Percentiles rank a stretch among this genome's conserved stretches.
Evolutionary conservation across 1,140 invertebrate genomes (phyloP).

Genomic region (Bombus confusus): DNA sequence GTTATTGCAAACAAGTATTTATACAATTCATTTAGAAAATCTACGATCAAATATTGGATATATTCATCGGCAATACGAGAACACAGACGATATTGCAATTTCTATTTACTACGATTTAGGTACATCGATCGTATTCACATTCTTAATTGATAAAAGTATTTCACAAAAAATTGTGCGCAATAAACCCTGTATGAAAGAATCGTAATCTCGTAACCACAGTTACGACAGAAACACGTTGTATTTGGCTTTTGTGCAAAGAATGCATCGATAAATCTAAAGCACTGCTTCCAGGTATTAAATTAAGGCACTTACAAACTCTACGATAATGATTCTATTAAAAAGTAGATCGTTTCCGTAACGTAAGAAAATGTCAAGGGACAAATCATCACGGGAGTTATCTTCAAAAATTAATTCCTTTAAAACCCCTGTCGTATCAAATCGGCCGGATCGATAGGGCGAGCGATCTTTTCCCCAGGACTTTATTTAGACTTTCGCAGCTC

Average conservation of each 20-base stretch:
- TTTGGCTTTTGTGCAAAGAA: not conserved
- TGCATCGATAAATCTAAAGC: constrained; percentile 6
- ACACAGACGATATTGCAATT: constrained; percentile 14
- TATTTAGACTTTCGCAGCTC: no score
- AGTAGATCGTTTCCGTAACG: not conserved
- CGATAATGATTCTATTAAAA: constrained; percentile 1
- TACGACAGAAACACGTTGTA: not conserved
- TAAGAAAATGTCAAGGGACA: not conserved
- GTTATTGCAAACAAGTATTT: not conserved
- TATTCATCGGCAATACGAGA: not conserved
- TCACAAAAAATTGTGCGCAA: constrained; percentile 32
- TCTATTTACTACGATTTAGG: not conserved
- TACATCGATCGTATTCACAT: not conserved
- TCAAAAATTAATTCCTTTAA: not conserved
- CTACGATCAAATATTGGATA: constrained; percentile 8
- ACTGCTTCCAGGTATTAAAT: constrained; percentile 25
- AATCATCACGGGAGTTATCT: not conserved
- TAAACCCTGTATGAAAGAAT: constrained; percentile 23
- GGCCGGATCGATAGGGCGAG: no score
- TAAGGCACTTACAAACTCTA: constrained; percentile 45
- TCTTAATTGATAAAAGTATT: constrained; percentile 1
- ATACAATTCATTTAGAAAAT: constrained; percentile 18
- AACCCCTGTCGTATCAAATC: not conserved
- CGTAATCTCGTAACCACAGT: not conserved
- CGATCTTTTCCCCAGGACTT: not conserved